Base-by-base conservation (phyloP, 2,888 invertebrate species). In the Tenthredo amoena region DNA sequence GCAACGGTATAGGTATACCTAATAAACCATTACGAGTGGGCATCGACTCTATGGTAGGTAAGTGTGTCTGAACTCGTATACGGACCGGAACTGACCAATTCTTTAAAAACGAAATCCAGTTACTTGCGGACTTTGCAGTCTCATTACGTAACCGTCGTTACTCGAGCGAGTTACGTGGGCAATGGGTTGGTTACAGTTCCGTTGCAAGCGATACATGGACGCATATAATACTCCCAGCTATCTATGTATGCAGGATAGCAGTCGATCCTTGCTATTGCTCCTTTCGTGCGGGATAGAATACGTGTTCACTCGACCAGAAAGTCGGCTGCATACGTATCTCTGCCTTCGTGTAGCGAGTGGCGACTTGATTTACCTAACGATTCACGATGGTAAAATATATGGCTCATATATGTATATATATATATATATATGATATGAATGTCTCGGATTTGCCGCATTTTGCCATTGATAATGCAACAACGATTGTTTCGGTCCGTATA, bases 81-180 rank as follows among this genome's bases (percentile, higher is more conserved):
- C 34, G 40, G 77, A 55, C 85, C 85, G 85, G 85, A 85, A 85
- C 85, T 79, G 47, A 43, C 77, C 50, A 79, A 79, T 85, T 85
- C 76, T 76, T 68, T 43, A 40, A 79, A 85, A 85, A 85, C n/a
- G 34, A 18, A 76, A 74, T 81, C 85, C 79, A 79, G 65, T 85
- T 79, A 68, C 79, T 62, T 15, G 79, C 85, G 85, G 85, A 65
- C 76, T 81, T 43, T 81, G 47, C 62, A 65, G 85, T 40, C 55
- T 81, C 55, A 65, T 85, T 85, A 84, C 85, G 84, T 85, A 85
- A 85, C n/a, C 58, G 58, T 55, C 84, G 84, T 62, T 83, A 18
- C 62, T 84, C 26, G 40, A 74, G 72, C 76, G 84, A 88, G 89
- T 90, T 91, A 91, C 90, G 91, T 89, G 88, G 89, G 89, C 81